Percentiles rank a stretch among this genome's conserved stretches.
Evolutionary conservation across 2,888 invertebrate species (phyloP).

Genomic region (Abrostola tripartita): DNA sequence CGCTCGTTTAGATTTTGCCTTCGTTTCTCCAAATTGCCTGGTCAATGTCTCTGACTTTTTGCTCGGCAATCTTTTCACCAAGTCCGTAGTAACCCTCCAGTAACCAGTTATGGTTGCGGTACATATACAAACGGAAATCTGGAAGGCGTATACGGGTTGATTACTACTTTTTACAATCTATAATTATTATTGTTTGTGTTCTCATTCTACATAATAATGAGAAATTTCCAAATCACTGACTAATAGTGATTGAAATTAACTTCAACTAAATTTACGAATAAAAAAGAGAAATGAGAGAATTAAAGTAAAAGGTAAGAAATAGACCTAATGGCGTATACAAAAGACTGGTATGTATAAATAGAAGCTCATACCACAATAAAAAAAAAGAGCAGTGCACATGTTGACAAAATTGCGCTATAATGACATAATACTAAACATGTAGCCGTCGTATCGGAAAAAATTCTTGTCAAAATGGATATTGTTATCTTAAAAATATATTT

Average conservation of each 20-base stretch:
- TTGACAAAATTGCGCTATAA: constrained; percentile 25
- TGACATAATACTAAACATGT: constrained; percentile 6
- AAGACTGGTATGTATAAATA: constrained; percentile 1
- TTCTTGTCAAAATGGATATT: constrained; percentile 9
- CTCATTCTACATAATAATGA: background rate
- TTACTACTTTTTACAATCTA: background rate
- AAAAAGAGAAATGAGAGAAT: no score
- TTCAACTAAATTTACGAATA: background rate
- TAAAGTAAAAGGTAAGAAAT: no score
- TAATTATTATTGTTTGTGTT: background rate
- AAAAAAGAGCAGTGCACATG: constrained; percentile 29
- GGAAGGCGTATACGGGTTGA: constrained; percentile 59
- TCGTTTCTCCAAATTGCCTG: constrained; percentile 87
- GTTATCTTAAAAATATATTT: constrained; percentile 13
- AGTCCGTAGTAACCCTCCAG: constrained; percentile 91
- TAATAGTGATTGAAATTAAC: background rate
- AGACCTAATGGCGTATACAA: background rate
- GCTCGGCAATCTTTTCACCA: constrained; percentile 89
- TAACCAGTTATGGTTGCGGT: constrained; percentile 90
- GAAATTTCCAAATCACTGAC: background rate
- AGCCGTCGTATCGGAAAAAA: background rate
- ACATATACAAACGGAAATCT: constrained; percentile 92
- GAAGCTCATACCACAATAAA: constrained; percentile 11
- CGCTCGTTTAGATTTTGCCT: constrained; percentile 80
- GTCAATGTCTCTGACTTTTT: constrained; percentile 87